Base-by-base conservation (phyloP, 2,113 vertebrate species). In the Galbula dea region DNA sequence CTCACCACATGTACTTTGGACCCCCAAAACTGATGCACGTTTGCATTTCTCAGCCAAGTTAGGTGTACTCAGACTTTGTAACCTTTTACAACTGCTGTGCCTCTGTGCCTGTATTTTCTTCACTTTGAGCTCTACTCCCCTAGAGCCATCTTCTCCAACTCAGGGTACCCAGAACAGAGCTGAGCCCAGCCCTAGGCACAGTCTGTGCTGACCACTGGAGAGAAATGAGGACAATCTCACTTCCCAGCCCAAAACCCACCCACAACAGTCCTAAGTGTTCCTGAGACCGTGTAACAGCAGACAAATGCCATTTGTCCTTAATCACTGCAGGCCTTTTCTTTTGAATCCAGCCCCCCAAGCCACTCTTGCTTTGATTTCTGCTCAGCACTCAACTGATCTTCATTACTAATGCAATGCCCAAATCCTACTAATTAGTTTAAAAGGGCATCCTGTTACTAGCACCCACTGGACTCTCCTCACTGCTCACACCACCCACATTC, bases 351-450 rank as follows among this genome's bases (percentile, higher is more conserved):
- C 13, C 32, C 39, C 23, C 16, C 5, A 19, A 65, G 45, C 36
- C 59, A 62, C 22, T 39, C 59, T 51, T 26, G 32, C 59, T 86
- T 83, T 86, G 88, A 66, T 83, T 91, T 85, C 48, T 13, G 63
- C 85, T 66, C 82, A 75, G 55, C 37, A 7, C 55, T 62, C 4
- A 1, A 32, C 73, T 43, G 39, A 81, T 43, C 66, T 59, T 85
- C 19, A 52, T 6, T 74, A 37, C 43, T 27, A 39, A 65, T 7
- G 11, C 1, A 0, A 73, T 66, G 37, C 30, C 63, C 93, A 58
- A 82, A 86, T n/a, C 59, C 46, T 54, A n/a, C 74, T 45, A 37
- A 69, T 43, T 43, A 30, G 21, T 62, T 71, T 74, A 69, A 63
- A 81, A 67, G 65, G 52, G 29, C 51, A 69, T 49, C 76, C 67